Evolutionary conservation across 2,113 vertebrate genomes (phyloP).

Genomic region (Manacus vitellinus): DNA sequence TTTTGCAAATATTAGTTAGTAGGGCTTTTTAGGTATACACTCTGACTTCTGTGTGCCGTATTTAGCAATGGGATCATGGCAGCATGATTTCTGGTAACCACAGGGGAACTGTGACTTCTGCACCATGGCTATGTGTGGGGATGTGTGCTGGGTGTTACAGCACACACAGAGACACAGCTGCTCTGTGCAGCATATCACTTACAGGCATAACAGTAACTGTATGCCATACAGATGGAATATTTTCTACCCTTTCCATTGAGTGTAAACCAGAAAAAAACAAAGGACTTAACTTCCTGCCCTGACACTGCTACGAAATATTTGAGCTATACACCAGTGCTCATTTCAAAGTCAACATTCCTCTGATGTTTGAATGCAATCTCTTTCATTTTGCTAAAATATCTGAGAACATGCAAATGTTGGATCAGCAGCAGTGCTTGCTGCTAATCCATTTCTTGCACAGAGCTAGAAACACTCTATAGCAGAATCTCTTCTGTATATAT

Average conservation of each 20-base stretch:
- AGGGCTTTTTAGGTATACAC: not conserved
- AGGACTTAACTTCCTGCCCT: not conserved
- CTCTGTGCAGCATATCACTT: not conserved
- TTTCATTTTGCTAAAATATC: not conserved
- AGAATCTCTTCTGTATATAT: not conserved
- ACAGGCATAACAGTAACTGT: not conserved
- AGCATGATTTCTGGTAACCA: fast-evolving
- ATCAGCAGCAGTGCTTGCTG: not conserved
- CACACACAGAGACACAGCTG: not conserved
- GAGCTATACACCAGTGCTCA: not conserved
- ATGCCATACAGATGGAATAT: not conserved
- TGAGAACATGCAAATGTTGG: not conserved
- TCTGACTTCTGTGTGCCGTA: not conserved
- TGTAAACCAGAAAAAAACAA: not conserved
- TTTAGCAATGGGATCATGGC: not conserved
- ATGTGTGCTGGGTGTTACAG: not conserved
- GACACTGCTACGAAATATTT: not conserved
- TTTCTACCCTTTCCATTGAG: not conserved
- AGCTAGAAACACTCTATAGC: not conserved
- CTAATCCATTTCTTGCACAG: not conserved
- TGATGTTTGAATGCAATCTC: not conserved
- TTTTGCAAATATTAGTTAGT: not conserved
- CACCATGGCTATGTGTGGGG: not conserved
- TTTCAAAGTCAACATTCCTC: not conserved
- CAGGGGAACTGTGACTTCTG: not conserved